These are phyloP conservation scores for Aricia agestis DNA, from an alignment of 1,140 invertebrate species.

Conservation along the genomic window DNA sequence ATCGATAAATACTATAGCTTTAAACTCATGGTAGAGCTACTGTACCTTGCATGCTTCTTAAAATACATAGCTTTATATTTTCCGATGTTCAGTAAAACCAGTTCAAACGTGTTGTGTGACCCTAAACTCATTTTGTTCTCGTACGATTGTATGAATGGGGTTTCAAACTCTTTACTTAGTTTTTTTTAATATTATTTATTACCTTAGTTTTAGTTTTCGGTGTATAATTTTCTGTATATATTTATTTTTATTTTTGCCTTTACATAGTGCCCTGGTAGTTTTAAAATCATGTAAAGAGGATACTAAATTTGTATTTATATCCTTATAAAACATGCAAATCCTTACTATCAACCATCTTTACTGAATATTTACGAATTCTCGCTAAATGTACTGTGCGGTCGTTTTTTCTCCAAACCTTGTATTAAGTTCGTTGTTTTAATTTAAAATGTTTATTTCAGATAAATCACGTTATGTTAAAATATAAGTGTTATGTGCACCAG, in stretches of 20 bases:
- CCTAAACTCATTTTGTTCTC: too few species aligned
- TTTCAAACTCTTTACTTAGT: background rate
- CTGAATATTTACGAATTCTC: background rate
- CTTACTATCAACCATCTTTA: background rate
- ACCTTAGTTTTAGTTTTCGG: background rate
- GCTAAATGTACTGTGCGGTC: slow-evolving; percentile 25
- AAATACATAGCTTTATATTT: too few species aligned
- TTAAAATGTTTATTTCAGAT: slow-evolving; percentile 72
- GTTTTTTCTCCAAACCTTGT: slow-evolving; percentile 46
- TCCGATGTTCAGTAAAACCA: too few species aligned
- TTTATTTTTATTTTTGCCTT: background rate
- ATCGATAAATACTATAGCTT: too few species aligned
- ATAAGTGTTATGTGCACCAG: slow-evolving; percentile 71
- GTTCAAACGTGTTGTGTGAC: too few species aligned
- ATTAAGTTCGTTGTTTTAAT: slow-evolving; percentile 70
- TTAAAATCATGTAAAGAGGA: background rate
- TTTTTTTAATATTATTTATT: background rate
- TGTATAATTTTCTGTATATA: background rate
- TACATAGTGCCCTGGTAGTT: background rate
- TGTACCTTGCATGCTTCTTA: too few species aligned
- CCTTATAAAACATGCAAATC: background rate
- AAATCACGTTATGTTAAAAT: slow-evolving; percentile 70
- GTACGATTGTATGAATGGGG: background rate
- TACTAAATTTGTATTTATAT: background rate
- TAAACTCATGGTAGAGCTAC: too few species aligned